Base-by-base conservation (phyloP, 1,140 invertebrate species). In the Drosophila parabipectinata region DNA sequence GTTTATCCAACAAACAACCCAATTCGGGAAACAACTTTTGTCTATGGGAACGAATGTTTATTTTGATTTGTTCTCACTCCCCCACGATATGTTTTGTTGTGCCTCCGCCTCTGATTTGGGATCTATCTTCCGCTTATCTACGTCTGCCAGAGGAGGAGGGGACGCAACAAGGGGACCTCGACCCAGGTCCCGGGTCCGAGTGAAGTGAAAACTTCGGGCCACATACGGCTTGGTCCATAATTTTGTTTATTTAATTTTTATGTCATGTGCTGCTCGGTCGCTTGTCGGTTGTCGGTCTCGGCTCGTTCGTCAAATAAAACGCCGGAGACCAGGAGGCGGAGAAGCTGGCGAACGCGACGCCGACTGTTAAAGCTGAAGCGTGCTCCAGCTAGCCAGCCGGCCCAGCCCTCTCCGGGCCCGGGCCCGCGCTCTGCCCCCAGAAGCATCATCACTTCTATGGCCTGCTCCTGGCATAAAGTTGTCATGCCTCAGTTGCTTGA, bases 201-300 rank as follows among this genome's bases (percentile, higher is more conserved):
- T 7, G 12, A 10, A 18, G 9, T n/a, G 18, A 1, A 55, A 30
- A 64, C 59, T 51, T 57, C 15, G 28, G 58, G 54, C 68, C 81
- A 85, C 82, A 87, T 82, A 77, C 61, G 69, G 55, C 66, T 44
- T 79, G 76, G 67, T 79, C 81, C 83, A 88, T 88, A 89, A 88
- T 88, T 88, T 88, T 88, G 83, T 88, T 88, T 88, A 83, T 88
- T 87, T 88, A 88, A 88, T 88, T 87, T 88, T 83, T 79, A 83
- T 88, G 76, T 83, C 82, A 87, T 87, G 83, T 82, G 79, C 82
- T 83, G 83, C 79, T 82, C 72, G 62, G 82, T 68, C 77, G 63
- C 60, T 77, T 77, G 78, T 61, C 56, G 37, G 15, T 59, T 52
- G 63, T 57, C 73, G 52, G 57, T 47, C 62, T 74, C 45, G 45